Conservation (phyloP, 2,797 vertebrate genomes). For the Lycodopsis pacificus region DNA sequence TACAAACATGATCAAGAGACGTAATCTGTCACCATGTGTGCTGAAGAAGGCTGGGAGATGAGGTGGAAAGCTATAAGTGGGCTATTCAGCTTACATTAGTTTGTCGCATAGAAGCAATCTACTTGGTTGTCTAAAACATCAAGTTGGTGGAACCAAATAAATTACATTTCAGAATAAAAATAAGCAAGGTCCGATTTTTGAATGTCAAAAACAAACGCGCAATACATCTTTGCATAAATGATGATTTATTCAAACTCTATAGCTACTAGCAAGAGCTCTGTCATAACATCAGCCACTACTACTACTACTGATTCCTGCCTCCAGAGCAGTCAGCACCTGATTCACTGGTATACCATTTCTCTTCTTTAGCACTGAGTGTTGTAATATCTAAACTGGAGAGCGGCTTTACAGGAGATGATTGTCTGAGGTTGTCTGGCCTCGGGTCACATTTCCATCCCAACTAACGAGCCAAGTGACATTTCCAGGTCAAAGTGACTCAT, state of each 20-base stretch:
- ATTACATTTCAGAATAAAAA: neutral
- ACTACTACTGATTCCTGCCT: neutral
- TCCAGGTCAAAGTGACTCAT: conserved; percentile 42
- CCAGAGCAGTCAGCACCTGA: neutral
- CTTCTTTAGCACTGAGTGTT: neutral
- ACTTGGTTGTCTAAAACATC: neutral
- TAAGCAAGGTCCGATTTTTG: neutral
- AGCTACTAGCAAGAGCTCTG: neutral
- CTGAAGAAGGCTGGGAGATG: neutral
- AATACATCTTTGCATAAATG: neutral
- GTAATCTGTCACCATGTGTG: too few species aligned
- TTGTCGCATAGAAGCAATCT: neutral
- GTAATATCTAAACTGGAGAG: conserved; percentile 5
- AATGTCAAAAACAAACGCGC: neutral
- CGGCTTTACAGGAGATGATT: conserved; percentile 9
- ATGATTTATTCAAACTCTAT: neutral
- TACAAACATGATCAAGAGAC: neutral
- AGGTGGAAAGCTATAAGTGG: neutral
- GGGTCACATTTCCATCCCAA: conserved; percentile 18
- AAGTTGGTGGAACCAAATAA: neutral
- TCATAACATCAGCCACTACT: neutral
- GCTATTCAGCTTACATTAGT: neutral
- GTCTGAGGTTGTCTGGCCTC: conserved; percentile 4
- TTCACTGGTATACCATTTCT: neutral
- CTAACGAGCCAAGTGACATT: conserved; percentile 40